Conservation (phyloP, 2,113 vertebrate species). For the Entomyzon cyanotis region DNA sequence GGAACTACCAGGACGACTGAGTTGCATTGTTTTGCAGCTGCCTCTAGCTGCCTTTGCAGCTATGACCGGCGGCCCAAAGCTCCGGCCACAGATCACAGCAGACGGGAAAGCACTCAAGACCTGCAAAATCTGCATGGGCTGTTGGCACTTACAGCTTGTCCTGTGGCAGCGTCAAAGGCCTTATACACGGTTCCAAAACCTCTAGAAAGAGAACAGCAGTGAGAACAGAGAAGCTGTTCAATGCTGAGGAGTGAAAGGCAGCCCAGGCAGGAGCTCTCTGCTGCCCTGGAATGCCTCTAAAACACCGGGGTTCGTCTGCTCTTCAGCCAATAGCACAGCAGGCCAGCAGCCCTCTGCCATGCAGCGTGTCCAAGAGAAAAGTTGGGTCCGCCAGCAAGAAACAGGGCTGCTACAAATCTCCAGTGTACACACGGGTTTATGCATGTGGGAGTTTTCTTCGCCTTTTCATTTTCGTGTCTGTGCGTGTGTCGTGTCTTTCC, state of each 20-base stretch:
- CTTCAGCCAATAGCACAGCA: background rate
- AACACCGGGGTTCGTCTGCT: background rate
- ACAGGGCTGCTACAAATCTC: background rate
- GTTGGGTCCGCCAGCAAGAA: background rate
- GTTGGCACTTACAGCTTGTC: constrained; percentile 83
- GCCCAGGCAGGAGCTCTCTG: no score
- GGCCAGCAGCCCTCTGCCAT: background rate
- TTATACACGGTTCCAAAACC: constrained; percentile 94
- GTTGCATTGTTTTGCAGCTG: background rate
- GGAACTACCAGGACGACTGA: background rate
- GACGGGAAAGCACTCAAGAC: background rate
- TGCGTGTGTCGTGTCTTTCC: fast-evolving
- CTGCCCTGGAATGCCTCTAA: background rate
- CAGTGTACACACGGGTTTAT: background rate
- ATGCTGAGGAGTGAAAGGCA: no score
- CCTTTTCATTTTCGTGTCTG: no score
- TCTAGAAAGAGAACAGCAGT: constrained; percentile 69
- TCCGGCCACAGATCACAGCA: background rate
- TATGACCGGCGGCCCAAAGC: fast-evolving
- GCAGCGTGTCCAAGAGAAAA: background rate
- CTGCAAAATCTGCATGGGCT: background rate
- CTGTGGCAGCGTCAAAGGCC: constrained; percentile 91
- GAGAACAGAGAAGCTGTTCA: background rate
- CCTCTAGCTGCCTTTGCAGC: background rate
- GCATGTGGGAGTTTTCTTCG: fast-evolving